A percentile compares a stretch with the other conserved stretches of the same genome.
These are phyloP conservation scores for Cichladusa arquata DNA, from an alignment of 2,113 vertebrate genomes.

Conservation along the genomic window DNA sequence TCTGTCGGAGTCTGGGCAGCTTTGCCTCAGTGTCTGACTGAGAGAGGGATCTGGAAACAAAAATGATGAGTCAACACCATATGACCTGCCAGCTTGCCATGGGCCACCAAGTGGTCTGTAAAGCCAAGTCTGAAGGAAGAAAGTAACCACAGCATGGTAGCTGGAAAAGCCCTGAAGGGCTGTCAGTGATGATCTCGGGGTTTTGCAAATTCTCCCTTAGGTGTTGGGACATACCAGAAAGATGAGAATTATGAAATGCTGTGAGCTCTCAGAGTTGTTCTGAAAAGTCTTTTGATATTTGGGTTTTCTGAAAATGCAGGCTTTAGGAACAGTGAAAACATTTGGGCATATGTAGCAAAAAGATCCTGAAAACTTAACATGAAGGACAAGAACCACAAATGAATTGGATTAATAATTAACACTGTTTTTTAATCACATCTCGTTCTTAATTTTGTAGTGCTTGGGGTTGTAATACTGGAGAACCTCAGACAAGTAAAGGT, in stretches of 20 bases:
- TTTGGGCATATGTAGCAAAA: background rate
- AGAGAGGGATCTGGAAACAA: background rate
- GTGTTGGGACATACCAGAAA: background rate
- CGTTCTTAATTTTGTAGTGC: background rate
- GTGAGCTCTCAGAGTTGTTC: background rate
- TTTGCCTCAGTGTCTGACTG: background rate
- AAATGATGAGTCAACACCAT: background rate
- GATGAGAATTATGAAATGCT: background rate
- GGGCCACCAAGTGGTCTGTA: background rate
- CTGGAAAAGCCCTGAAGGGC: background rate
- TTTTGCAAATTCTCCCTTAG: background rate
- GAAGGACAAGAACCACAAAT: background rate
- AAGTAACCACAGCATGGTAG: background rate
- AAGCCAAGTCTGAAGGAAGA: background rate
- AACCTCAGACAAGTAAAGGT: background rate
- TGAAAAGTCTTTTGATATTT: background rate
- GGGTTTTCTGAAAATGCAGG: background rate
- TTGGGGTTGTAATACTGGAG: background rate
- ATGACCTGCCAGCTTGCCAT: background rate
- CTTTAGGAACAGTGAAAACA: background rate
- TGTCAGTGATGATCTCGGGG: background rate
- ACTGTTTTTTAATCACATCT: background rate
- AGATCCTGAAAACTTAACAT: background rate
- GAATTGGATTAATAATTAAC: background rate
- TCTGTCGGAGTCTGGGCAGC: background rate